These are phyloP conservation scores for Eunapius fragilis DNA, from an alignment of 37 sponge, comb jelly and placozoan species.

Conservation along the genomic window DNA sequence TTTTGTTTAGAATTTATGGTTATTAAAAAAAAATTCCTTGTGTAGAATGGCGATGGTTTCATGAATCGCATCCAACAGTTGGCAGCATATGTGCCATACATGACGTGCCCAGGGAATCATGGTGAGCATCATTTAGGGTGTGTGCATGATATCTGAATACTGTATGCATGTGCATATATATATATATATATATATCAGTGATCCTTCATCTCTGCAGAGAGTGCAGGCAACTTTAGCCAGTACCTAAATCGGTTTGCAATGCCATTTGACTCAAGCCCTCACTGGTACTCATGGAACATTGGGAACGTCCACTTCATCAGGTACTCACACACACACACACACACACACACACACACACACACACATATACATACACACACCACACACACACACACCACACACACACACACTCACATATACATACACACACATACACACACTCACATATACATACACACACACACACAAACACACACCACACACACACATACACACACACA, in stretches of 20 bases:
- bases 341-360: no score
- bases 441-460: no score
- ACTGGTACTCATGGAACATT: constrained; percentile 48
- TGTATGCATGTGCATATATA: not conserved
- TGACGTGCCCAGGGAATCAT: constrained; percentile 63
- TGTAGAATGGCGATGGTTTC: constrained; percentile 55
- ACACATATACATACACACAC: no score
- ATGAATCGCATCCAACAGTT: constrained; percentile 56
- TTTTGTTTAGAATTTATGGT: no score
- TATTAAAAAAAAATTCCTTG: not conserved
- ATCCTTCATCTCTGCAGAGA: not conserved
- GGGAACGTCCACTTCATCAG: constrained; percentile 56
- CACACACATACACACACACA: no score
- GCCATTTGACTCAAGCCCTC: constrained; percentile 22
- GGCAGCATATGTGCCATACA: constrained; percentile 55
- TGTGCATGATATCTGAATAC: not conserved
- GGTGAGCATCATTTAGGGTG: not conserved
- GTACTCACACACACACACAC: no score
- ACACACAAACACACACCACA: no score
- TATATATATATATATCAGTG: not conserved
- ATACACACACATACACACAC: no score
- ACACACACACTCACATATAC: no score
- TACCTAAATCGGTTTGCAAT: constrained; percentile 60
- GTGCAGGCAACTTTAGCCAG: constrained; percentile 35
- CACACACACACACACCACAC: no score